Evolutionary conservation across 2,888 invertebrate species (phyloP).

Genomic region (Nephrocerus scutellatus): DNA sequence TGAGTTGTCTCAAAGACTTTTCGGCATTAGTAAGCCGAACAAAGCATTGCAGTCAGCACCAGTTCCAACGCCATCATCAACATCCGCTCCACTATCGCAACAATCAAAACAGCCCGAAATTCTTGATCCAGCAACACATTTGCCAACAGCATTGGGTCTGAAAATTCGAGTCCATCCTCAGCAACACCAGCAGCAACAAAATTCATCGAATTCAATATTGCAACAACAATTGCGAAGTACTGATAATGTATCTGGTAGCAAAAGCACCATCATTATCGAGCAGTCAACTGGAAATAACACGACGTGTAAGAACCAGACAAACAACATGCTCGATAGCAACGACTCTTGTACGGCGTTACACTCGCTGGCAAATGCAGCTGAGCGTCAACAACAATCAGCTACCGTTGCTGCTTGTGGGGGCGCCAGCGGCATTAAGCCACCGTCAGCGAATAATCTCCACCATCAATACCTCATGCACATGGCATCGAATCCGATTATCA

Average conservation of each 20-base stretch:
- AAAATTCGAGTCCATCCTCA: conserved; percentile 30
- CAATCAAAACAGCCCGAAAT: conserved; percentile 18
- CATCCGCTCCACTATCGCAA: conserved; percentile 8
- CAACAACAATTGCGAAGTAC: conserved; percentile 39
- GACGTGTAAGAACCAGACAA: conserved; percentile 14
- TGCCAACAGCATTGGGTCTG: conserved; percentile 39
- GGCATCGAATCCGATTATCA: conserved; percentile 36
- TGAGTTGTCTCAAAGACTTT: conserved; percentile 43
- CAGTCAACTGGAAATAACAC: conserved; percentile 23
- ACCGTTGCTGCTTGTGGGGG: not conserved
- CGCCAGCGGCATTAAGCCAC: conserved; percentile 27
- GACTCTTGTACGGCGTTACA: conserved; percentile 33
- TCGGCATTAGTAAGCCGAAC: conserved; percentile 30
- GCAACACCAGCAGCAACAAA: conserved; percentile 12
- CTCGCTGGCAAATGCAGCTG: conserved; percentile 38
- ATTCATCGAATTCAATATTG: conserved; percentile 32
- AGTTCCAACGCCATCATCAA: conserved; percentile 9
- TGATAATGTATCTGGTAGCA: conserved; percentile 13
- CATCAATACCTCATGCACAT: conserved; percentile 43
- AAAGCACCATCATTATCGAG: conserved; percentile 16
- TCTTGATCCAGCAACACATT: conserved; percentile 27
- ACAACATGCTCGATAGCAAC: conserved; percentile 18
- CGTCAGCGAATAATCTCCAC: conserved; percentile 35
- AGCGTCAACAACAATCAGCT: conserved; percentile 28
- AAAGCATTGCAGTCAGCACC: conserved; percentile 13